phyloP scores from a whole-genome alignment of 1,140 invertebrate genomes.

The Mylabris phalerata region DNA sequence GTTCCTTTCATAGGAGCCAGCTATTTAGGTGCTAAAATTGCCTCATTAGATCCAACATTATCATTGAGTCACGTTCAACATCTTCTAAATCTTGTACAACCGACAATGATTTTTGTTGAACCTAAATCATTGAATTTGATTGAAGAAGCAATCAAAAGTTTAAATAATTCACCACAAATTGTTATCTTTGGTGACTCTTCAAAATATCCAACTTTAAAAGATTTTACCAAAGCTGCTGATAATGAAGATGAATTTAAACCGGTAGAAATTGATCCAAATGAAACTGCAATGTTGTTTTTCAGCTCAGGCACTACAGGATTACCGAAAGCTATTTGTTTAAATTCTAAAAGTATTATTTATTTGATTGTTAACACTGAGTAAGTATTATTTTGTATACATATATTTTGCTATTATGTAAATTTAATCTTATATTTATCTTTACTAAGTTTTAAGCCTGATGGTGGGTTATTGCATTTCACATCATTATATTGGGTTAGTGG shows the following conservation, averaged over 20 bases:
- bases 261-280: constrained; percentile 15
- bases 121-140: constrained; percentile 18
- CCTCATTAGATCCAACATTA: constrained; percentile 27
- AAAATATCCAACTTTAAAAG: constrained; percentile 13
- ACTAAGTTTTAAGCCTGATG: too few species aligned
- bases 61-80: constrained; percentile 16
- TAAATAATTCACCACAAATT: constrained; percentile 19
- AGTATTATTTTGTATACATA: background rate
- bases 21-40: background rate
- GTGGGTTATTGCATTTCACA: background rate
- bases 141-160: constrained; percentile 5
- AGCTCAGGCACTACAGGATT: constrained; percentile 68
- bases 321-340: constrained; percentile 66
- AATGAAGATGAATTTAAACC: constrained; percentile 31
- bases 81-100: constrained; percentile 22
- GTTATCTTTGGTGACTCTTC: constrained; percentile 18
- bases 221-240: constrained; percentile 17
- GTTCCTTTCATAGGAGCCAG: constrained; percentile 4
- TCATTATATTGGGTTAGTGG: constrained; percentile 5
- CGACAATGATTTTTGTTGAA: constrained; percentile 30
- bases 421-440: too few species aligned
- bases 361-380: too few species aligned
- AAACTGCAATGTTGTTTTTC: constrained; percentile 40
- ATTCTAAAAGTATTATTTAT: constrained; percentile 42
- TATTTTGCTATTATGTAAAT: too few species aligned